Base-by-base conservation (phyloP, 2,888 invertebrate genomes). In the Tetragonisca angustula region DNA sequence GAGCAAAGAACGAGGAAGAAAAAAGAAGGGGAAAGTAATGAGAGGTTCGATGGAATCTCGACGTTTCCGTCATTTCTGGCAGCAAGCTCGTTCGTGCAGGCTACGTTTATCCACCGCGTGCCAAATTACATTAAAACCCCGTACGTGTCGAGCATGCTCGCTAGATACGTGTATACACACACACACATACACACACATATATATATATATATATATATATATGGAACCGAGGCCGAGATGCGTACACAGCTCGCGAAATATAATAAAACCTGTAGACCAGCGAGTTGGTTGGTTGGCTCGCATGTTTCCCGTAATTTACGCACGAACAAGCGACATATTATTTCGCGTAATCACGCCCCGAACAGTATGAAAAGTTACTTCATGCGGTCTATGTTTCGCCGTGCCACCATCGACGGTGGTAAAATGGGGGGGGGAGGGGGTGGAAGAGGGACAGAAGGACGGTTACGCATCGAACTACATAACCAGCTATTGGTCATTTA, bases 401-500 rank as follows among this genome's bases (percentile, higher is more conserved):
- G 64, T 56, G 59, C 27, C 56, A 43, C 50, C 59, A 67, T 50
- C 21, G 61, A 49, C 65, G 43, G 13, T 19, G 19, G n/a, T 24
- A 2, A 4, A n/a, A 9, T 15, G 11, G 36, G 19, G 24, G 32
- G 9, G 17, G 5, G 4, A 49, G 62, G n/a, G 32, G 24, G 36
- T 27, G 24, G 27, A 27, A 59, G 15, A 43, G 52, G 56, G 61
- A 27, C 19, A 36, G 32, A 9, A 2, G 36, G 36, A 78, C 43
- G 78, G 56, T 69, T 50, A 43, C 50, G 49, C 81, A 62, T 81
- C 73, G 68, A 79, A 81, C 81, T 69, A 49, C 79, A 59, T 81
- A 79, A 71, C 80, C 70, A 80, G 74, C 67, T 74, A 82, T 82
- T 71, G 82, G 70, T 80, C 82, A 80, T 82, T 82, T 82, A 80